phyloP scores from a whole-genome alignment of 2,113 vertebrate species.

The Ophthalmolycus amberensis region DNA sequence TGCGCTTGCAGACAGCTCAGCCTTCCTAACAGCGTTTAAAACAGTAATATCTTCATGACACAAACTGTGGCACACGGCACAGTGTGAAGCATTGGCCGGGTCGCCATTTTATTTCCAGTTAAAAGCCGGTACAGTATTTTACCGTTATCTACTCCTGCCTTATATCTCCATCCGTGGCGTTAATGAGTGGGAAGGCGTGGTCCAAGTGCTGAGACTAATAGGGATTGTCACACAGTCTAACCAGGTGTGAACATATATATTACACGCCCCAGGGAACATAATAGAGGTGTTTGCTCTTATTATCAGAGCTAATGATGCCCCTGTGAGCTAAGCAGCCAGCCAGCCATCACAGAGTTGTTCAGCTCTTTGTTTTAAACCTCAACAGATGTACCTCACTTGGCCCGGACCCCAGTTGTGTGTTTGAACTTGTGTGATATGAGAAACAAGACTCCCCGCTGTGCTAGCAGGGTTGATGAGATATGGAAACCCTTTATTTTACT shows the following conservation, averaged over 20 bases:
- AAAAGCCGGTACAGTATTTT: conserved; percentile 46
- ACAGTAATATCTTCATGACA: conserved; percentile 50
- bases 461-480: conserved; percentile 15
- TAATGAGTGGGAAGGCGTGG: conserved; percentile 56
- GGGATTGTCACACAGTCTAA: conserved; percentile 54
- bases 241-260: conserved; percentile 59
- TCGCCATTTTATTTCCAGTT: conserved; percentile 44
- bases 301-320: conserved; percentile 49
- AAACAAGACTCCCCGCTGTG: conserved; percentile 23
- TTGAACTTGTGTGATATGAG: conserved; percentile 22
- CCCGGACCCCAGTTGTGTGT: conserved; percentile 13
- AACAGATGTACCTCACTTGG: conserved; percentile 20
- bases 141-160: conserved; percentile 26
- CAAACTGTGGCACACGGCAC: conserved; percentile 16
- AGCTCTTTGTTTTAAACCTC: conserved; percentile 40
- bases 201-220: conserved; percentile 52
- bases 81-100: conserved; percentile 22
- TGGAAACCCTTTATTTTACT: conserved; percentile 28
- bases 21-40: conserved; percentile 57
- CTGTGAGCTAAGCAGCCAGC: conserved; percentile 18
- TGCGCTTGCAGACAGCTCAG: conserved; percentile 25
- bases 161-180: conserved; percentile 40
- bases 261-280: conserved; percentile 30
- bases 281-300: conserved; percentile 58
- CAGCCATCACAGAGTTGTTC: conserved; percentile 13